Percentiles rank a stretch among this genome's conserved stretches.
Evolutionary conservation across 2,888 invertebrate species (phyloP).

Genomic region (Macropis europaea): DNA sequence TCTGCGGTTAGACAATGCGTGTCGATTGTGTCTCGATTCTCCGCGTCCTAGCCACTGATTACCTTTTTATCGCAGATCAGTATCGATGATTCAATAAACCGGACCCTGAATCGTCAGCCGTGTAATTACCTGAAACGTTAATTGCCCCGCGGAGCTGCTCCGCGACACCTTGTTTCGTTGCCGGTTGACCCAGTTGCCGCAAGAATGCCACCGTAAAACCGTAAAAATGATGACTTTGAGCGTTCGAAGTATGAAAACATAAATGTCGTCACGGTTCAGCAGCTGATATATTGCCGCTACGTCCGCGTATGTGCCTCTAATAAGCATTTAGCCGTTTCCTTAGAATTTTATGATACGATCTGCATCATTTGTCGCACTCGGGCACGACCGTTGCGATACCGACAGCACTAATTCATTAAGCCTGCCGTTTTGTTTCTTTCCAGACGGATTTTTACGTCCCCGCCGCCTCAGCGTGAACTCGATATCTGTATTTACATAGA

Average conservation of each 20-base stretch:
- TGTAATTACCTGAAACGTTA: conserved; percentile 34
- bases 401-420: conserved; percentile 54
- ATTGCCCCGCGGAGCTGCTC: background rate
- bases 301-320: conserved; percentile 35
- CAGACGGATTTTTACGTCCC: conserved; percentile 23
- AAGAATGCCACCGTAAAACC: conserved; percentile 40
- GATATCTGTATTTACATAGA: conserved; percentile 53
- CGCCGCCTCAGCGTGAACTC: conserved; percentile 32
- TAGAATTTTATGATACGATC: conserved; percentile 56
- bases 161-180: conserved; percentile 35
- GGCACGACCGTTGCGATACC: conserved; percentile 45
- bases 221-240: conserved; percentile 52
- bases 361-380: conserved; percentile 50
- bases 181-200: conserved; percentile 41
- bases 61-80: background rate
- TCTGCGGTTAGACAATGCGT: background rate
- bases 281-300: conserved; percentile 41
- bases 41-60: background rate
- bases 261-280: conserved; percentile 55
- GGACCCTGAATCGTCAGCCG: conserved; percentile 18
- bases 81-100: conserved; percentile 1
- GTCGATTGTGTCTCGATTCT: background rate
- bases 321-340: conserved; percentile 53
- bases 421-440: conserved; percentile 41
- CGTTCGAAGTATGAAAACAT: conserved; percentile 53